Base-by-base conservation (phyloP, 2,888 invertebrate species). In the Phytoseiulus persimilis region DNA sequence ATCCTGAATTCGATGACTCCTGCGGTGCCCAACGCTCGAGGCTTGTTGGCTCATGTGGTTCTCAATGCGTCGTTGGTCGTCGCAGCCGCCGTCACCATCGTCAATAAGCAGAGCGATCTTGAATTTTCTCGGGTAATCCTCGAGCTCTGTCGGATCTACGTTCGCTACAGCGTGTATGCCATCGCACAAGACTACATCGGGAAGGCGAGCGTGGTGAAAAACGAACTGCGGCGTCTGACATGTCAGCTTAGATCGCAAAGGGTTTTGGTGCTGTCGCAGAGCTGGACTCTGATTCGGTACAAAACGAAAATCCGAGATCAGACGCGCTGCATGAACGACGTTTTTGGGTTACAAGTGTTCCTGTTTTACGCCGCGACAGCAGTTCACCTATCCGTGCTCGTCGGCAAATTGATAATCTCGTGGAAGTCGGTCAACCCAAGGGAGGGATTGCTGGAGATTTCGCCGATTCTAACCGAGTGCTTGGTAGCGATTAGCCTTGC, bases 141-240 rank as follows among this genome's bases (percentile, higher is more conserved):
- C 11, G 31, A 45, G 2, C n/a, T 87, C 39, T 87, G 87, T 32
- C 87, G 87, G 32, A 33, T 87, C 5, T 87, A 87, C 87, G 39
- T 87, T 32, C 87, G 87, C 33, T 87, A 39, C 87, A 87, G 87
- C 87, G 45, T 33, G 6, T 87, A 87, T n/a, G 45, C 87, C 28
- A 87, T 87, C 45, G 45, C 45, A 6, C 39, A 87, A 32, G 39
- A 39, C 32, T 87, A 87, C 45, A 33, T 87, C 32, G 87, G 45
- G 23, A 31, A 32, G 32, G 45, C 39, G 32, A 31, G 87, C 39
- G 87, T 87, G 32, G n/a, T 87, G 87, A 33, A 39, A 33, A 45
- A 39, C 87, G 32, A 33, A 45, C 87, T 87, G 32, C 39, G 39
- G 0, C 32, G 45, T n/a, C 87, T 87, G n/a, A 87, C 87, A 14